Evolutionary conservation across 2,888 invertebrate genomes (phyloP), one percentile per base, ranked within the genome.

Genomic region (Clusia tigrina): DNA sequence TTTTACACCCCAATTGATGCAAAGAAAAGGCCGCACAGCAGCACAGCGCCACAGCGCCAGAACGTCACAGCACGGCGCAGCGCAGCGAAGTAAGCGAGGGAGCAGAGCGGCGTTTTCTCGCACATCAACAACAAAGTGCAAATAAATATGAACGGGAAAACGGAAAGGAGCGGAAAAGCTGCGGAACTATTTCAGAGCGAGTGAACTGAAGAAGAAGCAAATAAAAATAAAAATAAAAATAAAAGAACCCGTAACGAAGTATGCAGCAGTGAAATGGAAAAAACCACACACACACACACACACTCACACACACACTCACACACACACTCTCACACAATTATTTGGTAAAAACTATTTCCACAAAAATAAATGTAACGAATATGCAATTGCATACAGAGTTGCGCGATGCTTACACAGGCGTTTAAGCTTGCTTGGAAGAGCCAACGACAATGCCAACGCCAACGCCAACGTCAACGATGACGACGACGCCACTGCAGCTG

Each of bases 1-100:
- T 72, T 75, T 77, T 74, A 75, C 76, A 75, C 74, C 69, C 76
- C 74, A 74, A 71, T 76, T 75, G 75, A 74, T 66, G 25, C 55
- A 18, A 52, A 60, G 48, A 53, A 24, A 38, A 46, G 48, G 38
- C 51, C 18, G n/a, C 18, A 37, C 9, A 42, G 58, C 58, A 58
- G 2, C 55, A 69, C 68, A 70, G 65, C 69, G 71, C n/a, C n/a
- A n/a, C n/a, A n/a, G n/a, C n/a, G n/a, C n/a, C n/a, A n/a, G n/a
- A n/a, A n/a, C n/a, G n/a, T n/a, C n/a, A n/a, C n/a, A n/a, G n/a
- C n/a, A n/a, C n/a, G n/a, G n/a, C n/a, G n/a, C n/a, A n/a, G n/a
- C n/a, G n/a, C n/a, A n/a, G n/a, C n/a, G n/a, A n/a, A n/a, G n/a
- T n/a, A n/a, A n/a, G n/a, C n/a, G n/a, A n/a, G n/a, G n/a, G n/a